phyloP scores from a whole-genome alignment of 2,888 invertebrate species.

The Orthosia gothica region DNA sequence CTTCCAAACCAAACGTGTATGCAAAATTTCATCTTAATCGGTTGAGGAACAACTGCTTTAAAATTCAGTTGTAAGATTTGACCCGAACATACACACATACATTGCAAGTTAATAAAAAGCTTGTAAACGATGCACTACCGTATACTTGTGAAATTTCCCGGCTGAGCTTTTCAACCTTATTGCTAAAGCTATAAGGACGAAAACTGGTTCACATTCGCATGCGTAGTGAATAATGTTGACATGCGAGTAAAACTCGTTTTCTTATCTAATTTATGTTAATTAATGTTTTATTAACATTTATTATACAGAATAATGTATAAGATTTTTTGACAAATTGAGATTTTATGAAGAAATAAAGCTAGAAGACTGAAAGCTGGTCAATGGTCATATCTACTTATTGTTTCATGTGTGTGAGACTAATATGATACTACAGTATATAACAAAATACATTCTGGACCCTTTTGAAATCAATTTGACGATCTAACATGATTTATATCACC shows the following conservation, averaged over 20 bases:
- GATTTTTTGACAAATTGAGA: constrained; percentile 76
- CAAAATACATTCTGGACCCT: constrained; percentile 30
- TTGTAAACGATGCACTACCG: too few species aligned
- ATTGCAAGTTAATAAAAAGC: too few species aligned
- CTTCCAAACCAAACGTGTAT: too few species aligned
- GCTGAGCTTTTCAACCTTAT: neutral
- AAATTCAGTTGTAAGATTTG: too few species aligned
- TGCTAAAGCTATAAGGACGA: neutral
- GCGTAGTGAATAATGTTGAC: constrained; percentile 2
- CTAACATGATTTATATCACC: neutral
- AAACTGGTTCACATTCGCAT: neutral
- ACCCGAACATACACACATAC: too few species aligned
- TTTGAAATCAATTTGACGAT: constrained; percentile 6
- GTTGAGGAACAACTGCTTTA: too few species aligned
- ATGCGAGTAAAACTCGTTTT: constrained; percentile 50
- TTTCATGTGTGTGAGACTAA: constrained; percentile 61
- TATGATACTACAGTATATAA: constrained; percentile 28
- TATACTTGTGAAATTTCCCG: neutral
- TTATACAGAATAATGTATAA: constrained; percentile 65
- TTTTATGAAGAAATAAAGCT: constrained; percentile 75
- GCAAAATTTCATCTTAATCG: too few species aligned
- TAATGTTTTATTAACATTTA: constrained; percentile 38
- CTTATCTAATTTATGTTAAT: constrained; percentile 28
- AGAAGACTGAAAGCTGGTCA: constrained; percentile 84
- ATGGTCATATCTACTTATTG: constrained; percentile 64